Base-by-base conservation (phyloP, 2,113 vertebrate species). In the Macquaria australasica region DNA sequence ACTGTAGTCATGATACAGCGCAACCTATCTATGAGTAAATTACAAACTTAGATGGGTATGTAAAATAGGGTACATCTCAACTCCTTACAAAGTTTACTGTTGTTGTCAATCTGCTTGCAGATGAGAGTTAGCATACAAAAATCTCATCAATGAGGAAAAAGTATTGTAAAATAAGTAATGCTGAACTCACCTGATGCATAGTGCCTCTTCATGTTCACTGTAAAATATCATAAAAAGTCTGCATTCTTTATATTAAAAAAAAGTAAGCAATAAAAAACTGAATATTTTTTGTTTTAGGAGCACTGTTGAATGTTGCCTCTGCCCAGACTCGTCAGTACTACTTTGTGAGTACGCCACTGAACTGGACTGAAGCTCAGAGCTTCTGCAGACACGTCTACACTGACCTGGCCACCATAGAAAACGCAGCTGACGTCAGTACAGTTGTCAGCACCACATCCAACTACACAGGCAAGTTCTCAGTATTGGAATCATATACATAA, bases 391-490 rank as follows among this genome's bases (percentile, higher is more conserved):
- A 10, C 3, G 1, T 0, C 55, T 89, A 31, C 73, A 70, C 79
- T 45, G 88, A 92, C 67, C 88, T 92, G 84, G 90, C 84, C 23
- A 90, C 84, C 21, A 28, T 83, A 62, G 69, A 83, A 64, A 87
- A 21, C 41, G 37, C 34, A 51, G 56, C 20, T 8, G 88, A 87
- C 0, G 0, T 85, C 43, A 4, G 7, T 16, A 79, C 77, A 4
- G 31, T 82, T 50, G 0, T 10, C 6, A 31, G 8, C 0, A 31
- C 0, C 21, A 34, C 63, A 39, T 0, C 76, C 16, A 56, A 18
- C 21, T 71, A 56, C n/a, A 28, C 59, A 67, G 77, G 90, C 59
- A 73, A 68, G 85, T 77, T 2, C 0, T 68, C 15, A 0, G 67
- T 74, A 4, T 21, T 71, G 9, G 45, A 71, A 34, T 59, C 0